Evolutionary conservation across 2,888 invertebrate genomes (phyloP), one percentile per base, ranked within the genome.

Genomic region (Drosophila gaucha): DNA sequence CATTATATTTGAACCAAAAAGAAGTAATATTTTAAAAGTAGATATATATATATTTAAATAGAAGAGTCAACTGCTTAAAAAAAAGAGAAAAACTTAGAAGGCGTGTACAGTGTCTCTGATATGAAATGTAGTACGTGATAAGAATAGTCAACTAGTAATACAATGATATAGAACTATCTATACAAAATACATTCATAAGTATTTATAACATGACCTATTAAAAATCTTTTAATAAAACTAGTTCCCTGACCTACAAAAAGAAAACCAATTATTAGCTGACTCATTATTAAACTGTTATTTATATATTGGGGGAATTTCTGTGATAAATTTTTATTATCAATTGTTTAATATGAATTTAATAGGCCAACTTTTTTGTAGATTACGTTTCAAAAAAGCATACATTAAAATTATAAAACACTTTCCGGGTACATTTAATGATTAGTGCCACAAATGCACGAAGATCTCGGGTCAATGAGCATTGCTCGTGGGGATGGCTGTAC

Each of bases 371-470:
- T 41, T 10, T 16, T 26, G 8, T 14, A 0, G 16, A 26, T 14
- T 24, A 41, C 41, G 41, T 10, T 35, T 41, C n/a, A 9, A 12
- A 14, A 14, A 14, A 18, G 3, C 10, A 16, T 24, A 35, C 9
- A 10, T 10, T 24, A 12, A 30, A 6, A 9, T 28, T 22, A 22
- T 26, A 22, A 12, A 12, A 1, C 46, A 44, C 44, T 44, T 71
- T 74, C 71, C 74, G 49, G 62, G 68, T 62, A 14, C 31, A 57
- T 46, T 39, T 18, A 14, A 31, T 54, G 31, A 39, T 35, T 33
- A n/a, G 30, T 18, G 20, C 20, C 10, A 20, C 26, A 28, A 14
- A 10, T 30, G 4, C n/a, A 2, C 5, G 24, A 16, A 14, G 24
- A 14, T 14, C 14, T 10, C 0, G 18, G 16, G 31, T 62, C 51